Conservation (phyloP, 2,113 vertebrate genomes). For the Lepus timidus region DNA sequence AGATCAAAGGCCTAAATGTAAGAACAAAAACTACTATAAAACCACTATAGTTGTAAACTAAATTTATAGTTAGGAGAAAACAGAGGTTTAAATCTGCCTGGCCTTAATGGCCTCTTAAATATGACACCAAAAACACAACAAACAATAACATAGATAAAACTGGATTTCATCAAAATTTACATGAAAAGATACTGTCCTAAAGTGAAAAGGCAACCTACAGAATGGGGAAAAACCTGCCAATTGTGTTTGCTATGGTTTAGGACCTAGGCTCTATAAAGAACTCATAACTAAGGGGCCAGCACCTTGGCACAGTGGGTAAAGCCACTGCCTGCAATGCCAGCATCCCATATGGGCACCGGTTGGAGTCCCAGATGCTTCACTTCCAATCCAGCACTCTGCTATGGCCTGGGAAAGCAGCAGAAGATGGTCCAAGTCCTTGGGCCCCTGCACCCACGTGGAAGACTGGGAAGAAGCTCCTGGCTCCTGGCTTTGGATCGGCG, state of each 20-base stretch:
- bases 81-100: not conserved
- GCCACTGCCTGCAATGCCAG: too few relatives aligned
- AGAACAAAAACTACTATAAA: not conserved
- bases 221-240: not conserved
- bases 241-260: not conserved
- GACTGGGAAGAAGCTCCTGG: too few relatives aligned
- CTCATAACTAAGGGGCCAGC: not conserved
- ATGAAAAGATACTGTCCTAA: not conserved
- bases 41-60: not conserved
- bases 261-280: not conserved
- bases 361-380: too few relatives aligned
- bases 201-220: not conserved
- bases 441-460: too few relatives aligned
- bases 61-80: not conserved
- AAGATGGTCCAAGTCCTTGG: too few relatives aligned
- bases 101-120: not conserved
- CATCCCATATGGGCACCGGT: too few relatives aligned
- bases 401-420: too few relatives aligned
- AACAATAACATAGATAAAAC: not conserved
- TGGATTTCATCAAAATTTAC: too few relatives aligned
- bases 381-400: too few relatives aligned
- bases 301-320: too few relatives aligned
- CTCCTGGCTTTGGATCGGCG: too few relatives aligned
- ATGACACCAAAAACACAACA: not conserved
- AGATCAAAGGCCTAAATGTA: not conserved